A percentile compares a stretch with the other conserved stretches of the same genome.
These are phyloP conservation scores for Muntiacus reevesi DNA, from an alignment of 2,113 vertebrate species.

Conservation along the genomic window DNA sequence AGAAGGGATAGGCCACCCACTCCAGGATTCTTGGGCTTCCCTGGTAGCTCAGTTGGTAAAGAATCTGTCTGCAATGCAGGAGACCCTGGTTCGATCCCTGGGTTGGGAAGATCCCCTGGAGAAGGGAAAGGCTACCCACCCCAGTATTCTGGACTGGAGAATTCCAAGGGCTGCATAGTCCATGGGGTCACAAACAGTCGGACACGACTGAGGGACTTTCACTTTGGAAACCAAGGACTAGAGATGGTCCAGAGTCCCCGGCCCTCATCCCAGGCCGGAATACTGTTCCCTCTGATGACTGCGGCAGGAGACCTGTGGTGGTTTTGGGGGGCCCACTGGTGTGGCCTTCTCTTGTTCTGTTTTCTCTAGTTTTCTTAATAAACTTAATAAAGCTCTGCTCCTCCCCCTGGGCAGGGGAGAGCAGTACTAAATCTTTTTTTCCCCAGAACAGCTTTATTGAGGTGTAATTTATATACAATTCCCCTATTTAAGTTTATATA, in stretches of 20 bases:
- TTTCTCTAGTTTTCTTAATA: not conserved
- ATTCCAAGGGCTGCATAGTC: not conserved
- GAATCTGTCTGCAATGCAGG: not conserved
- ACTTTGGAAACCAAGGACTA: not conserved
- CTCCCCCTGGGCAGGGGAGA: not conserved
- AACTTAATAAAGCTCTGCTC: not conserved
- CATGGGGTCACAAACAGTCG: not conserved
- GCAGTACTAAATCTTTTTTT: not conserved
- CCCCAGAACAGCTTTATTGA: not conserved
- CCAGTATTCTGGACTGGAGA: not conserved
- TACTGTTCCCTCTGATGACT: fast-evolving
- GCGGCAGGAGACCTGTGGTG: not conserved
- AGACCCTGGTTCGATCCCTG: not conserved
- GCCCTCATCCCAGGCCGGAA: not conserved
- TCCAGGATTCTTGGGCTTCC: not conserved
- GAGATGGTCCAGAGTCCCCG: not conserved
- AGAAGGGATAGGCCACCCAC: not conserved
- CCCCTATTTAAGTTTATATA: not conserved
- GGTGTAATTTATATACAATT: not conserved
- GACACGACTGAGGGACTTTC: not conserved
- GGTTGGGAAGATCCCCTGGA: not conserved
- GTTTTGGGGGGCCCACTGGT: no score
- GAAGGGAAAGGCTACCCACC: not conserved
- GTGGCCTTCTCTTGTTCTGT: not conserved
- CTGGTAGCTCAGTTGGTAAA: not conserved